phyloP scores from a whole-genome alignment of 1,140 invertebrate species.

The Elysia chlorotica region DNA sequence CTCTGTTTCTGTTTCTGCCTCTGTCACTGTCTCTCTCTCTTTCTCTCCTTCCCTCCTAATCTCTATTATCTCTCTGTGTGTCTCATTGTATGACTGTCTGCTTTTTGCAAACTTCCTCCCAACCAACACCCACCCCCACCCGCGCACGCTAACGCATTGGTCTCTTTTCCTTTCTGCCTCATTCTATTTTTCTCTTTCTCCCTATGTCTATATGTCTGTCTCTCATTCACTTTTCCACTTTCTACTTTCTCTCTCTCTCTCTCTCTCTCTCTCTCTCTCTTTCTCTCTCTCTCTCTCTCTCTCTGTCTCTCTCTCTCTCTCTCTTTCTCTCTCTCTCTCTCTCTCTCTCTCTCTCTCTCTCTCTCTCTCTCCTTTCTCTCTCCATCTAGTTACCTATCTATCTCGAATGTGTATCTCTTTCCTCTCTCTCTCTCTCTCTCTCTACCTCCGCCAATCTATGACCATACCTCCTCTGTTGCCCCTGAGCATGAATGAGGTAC shows the following conservation, averaged over 20 bases:
- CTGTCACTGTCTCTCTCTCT: slow-evolving; percentile 2
- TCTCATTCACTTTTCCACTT: neutral
- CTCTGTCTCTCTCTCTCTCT: neutral
- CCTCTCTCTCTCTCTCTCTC: too few species aligned
- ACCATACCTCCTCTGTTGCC: too few species aligned
- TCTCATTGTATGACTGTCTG: too few species aligned
- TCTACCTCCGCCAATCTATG: too few species aligned
- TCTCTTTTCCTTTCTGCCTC: neutral
- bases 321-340: neutral
- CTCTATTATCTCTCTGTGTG: neutral
- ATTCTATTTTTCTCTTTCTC: slow-evolving; percentile 2
- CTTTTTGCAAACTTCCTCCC: neutral
- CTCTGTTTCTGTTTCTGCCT: neutral
- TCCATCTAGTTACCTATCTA: too few species aligned
- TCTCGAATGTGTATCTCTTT: too few species aligned
- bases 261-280: neutral
- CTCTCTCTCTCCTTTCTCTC: neutral
- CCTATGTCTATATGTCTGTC: neutral
- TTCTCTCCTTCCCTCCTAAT: neutral
- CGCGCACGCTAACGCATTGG: too few species aligned
- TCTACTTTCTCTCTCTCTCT: neutral
- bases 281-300: neutral
- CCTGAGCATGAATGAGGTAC: too few species aligned
- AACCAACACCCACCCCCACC: neutral
- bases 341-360: neutral